Evolutionary conservation across 2,113 vertebrate species (phyloP).

Genomic region (Peromyscus leucopus): DNA sequence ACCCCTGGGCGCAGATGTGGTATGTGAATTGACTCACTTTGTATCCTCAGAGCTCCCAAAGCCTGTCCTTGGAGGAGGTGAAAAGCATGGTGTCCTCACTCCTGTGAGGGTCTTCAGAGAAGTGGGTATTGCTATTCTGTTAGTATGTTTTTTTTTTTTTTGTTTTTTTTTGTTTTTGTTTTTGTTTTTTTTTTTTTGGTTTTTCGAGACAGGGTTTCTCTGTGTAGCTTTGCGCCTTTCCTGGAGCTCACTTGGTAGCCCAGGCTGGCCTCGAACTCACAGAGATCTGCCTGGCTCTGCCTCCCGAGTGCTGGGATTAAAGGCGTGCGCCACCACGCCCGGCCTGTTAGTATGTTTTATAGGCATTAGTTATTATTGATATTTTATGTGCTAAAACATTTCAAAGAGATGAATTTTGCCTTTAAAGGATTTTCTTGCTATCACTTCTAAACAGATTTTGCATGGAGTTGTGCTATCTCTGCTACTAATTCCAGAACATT

Average conservation of each 20-base stretch:
- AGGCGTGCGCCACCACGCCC: too few relatives aligned
- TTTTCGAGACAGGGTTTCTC: too few relatives aligned
- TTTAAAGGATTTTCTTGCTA: neutral
- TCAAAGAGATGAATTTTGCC: neutral
- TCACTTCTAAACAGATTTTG: neutral
- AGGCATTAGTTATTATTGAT: neutral
- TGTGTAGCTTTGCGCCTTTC: too few relatives aligned
- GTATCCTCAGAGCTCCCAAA: too few relatives aligned
- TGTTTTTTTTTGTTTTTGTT: too few relatives aligned
- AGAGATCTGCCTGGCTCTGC: too few relatives aligned
- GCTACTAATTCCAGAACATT: neutral
- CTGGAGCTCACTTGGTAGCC: too few relatives aligned
- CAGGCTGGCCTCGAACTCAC: too few relatives aligned
- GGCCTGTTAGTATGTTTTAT: neutral
- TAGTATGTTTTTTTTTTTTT: neutral
- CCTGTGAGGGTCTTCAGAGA: neutral
- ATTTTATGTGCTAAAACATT: neutral
- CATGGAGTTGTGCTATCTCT: neutral
- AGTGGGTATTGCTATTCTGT: neutral
- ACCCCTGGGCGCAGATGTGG: accelerated
- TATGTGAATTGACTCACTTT: accelerated
- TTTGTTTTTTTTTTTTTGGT: too few relatives aligned
- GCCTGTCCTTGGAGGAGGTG: neutral
- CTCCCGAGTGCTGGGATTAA: too few relatives aligned
- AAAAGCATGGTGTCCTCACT: neutral